Evolutionary conservation across 1,140 invertebrate species (phyloP).

Genomic region (Belonocnema kinseyi): DNA sequence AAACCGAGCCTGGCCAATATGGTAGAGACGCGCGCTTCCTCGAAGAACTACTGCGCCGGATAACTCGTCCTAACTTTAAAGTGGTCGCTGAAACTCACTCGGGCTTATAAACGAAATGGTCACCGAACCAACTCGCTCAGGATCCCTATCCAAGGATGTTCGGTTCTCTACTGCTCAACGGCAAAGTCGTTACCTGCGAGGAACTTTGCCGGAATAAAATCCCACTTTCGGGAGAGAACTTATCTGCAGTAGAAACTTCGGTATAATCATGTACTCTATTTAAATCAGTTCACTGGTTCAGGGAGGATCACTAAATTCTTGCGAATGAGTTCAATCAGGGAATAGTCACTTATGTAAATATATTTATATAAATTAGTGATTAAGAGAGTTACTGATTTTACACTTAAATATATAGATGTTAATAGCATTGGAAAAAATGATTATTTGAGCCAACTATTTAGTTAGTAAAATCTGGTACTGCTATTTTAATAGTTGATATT

Average conservation of each 20-base stretch:
- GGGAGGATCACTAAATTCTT: too few species aligned
- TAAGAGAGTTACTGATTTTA: too few species aligned
- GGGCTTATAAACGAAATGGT: slow-evolving; percentile 21
- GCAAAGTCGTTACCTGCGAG: not conserved
- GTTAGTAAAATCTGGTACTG: too few species aligned
- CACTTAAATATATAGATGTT: too few species aligned
- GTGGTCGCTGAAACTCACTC: slow-evolving; percentile 37
- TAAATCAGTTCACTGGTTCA: too few species aligned
- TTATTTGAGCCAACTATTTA: too few species aligned
- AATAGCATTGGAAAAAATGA: too few species aligned
- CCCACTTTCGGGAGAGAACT: not conserved
- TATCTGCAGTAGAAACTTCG: not conserved
- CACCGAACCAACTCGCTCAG: not conserved
- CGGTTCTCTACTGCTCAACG: not conserved
- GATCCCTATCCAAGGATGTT: not conserved
- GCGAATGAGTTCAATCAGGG: too few species aligned
- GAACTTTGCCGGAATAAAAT: slow-evolving; percentile 3
- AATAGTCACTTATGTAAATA: too few species aligned
- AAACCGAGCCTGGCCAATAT: slow-evolving; percentile 66
- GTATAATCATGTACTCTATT: too few species aligned
- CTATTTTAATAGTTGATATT: too few species aligned
- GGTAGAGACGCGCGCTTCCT: slow-evolving; percentile 63
- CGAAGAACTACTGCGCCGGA: slow-evolving; percentile 47
- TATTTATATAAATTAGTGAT: too few species aligned
- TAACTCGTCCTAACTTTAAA: slow-evolving; percentile 57